A percentile compares a stretch with the other conserved stretches of the same genome.
Conservation (phyloP, 2,888 invertebrate species). For the Quadriops clusia region DNA sequence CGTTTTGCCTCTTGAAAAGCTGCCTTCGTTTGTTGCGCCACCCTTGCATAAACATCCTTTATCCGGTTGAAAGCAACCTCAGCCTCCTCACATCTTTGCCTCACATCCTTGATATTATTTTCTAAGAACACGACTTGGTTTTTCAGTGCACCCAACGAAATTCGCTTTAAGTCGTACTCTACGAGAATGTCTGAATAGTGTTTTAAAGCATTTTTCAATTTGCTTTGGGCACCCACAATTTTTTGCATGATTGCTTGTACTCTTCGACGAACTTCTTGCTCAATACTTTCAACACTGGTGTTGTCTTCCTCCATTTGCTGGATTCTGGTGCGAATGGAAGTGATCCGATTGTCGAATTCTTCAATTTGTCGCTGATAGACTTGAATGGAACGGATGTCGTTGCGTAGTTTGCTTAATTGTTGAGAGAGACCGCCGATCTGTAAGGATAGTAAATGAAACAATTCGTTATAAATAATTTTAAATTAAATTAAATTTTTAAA, state of each 20-base stretch:
- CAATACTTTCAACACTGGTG: conserved; percentile 19
- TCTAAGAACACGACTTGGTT: conserved; percentile 25
- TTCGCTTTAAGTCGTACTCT: conserved; percentile 21
- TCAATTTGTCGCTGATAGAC: too few species aligned
- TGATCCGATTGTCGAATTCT: conserved; percentile 30
- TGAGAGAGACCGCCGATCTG: too few species aligned
- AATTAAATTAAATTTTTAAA: too few species aligned
- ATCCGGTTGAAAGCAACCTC: conserved; percentile 29
- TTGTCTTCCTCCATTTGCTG: conserved; percentile 11
- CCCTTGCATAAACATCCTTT: conserved; percentile 24
- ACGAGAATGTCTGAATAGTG: conserved; percentile 18
- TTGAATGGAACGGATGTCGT: too few species aligned
- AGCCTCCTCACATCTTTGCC: conserved; percentile 24
- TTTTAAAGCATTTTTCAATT: conserved; percentile 18
- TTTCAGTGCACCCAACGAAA: conserved; percentile 22
- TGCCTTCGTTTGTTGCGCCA: conserved; percentile 37
- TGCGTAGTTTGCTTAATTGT: too few species aligned
- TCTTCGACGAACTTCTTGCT: conserved; percentile 24
- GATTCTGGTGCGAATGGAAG: conserved; percentile 16
- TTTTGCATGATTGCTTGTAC: conserved; percentile 21
- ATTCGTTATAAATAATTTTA: too few species aligned
- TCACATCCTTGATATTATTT: conserved; percentile 28
- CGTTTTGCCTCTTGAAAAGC: conserved; percentile 43
- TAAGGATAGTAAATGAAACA: too few species aligned
- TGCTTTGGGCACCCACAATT: conserved; percentile 25